Evolutionary conservation across 2,113 vertebrate genomes (phyloP), one percentile per base, ranked within the genome.

Genomic region (Turdus rufiventris): DNA sequence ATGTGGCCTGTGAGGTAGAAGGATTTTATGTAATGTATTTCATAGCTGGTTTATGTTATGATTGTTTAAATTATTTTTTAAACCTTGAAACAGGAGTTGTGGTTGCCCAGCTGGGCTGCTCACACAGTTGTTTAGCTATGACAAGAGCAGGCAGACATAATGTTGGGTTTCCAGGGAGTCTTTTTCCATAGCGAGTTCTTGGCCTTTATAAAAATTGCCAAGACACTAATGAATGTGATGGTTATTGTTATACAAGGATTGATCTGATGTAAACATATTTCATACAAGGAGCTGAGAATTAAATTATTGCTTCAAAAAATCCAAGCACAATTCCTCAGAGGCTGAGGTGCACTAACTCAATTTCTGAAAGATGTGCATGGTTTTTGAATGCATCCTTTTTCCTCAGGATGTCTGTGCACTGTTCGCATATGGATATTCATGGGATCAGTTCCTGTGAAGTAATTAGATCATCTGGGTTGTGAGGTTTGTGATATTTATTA

Each of bases 211-310:
- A 36, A 67, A 54, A 50, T 14, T 43, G 16, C 53, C 15, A 18
- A 12, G 85, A 18, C 6, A 6, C 28, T 68, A 15, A 25, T 3
- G 26, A 10, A 11, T 1, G 2, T 18, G 34, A 3, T 67, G 17
- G 43, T 38, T 4, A 5, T 33, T 47, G 14, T 83, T 74, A 31
- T 1, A 6, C 14, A 9, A 8, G 40, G 11, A 26, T 48, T 31
- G 31, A 26, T 57, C 12, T 79, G 29, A 36, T 2, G 0, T 9
- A 34, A 66, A 36, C 1, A 2, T 16, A 0, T 70, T 85, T 36
- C 9, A 3, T 43, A 8, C 34, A 31, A 43, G 42, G 45, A 56
- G 5, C 28, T 43, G 57, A 63, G 77, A 51, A 38, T 70, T 61
- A 61, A 86, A 34, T 71, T 45, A 66, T 10, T 21, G 43, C n/a